Conservation (phyloP, 2,113 vertebrate genomes). For the Canis aureus region DNA sequence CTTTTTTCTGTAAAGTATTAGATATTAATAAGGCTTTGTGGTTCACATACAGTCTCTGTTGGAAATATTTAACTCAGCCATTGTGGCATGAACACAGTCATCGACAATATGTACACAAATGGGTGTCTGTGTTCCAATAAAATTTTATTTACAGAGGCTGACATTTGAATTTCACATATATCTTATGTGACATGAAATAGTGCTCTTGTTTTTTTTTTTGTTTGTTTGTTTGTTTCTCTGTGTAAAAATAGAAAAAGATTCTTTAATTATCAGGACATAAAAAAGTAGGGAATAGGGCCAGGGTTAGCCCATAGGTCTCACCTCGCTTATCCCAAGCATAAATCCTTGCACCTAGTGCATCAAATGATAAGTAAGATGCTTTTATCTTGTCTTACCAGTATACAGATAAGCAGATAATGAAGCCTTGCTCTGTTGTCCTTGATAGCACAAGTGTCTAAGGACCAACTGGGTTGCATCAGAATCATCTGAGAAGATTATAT, state of each 20-base stretch:
- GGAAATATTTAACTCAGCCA: neutral
- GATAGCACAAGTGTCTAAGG: neutral
- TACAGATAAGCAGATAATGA: neutral
- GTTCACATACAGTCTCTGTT: neutral
- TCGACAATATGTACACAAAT: neutral
- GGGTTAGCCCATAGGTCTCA: neutral
- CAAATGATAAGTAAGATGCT: neutral
- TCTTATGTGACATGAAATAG: neutral
- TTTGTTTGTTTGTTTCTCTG: neutral
- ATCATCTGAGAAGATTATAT: neutral
- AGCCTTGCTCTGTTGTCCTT: rapidly evolving
- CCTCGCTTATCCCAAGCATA: neutral
- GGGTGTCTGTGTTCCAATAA: neutral
- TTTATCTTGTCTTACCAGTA: neutral
- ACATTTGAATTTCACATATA: neutral
- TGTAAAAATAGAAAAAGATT: neutral
- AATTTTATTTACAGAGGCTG: neutral
- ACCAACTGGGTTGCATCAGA: neutral
- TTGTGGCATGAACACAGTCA: neutral
- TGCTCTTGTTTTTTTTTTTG: neutral
- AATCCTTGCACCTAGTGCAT: neutral
- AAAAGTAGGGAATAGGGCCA: neutral
- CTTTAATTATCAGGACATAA: neutral
- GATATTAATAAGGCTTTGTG: neutral
- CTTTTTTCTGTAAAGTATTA: neutral